A percentile compares a stretch with the other conserved stretches of the same genome.
These are phyloP conservation scores for Eclectus roratus DNA, from an alignment of 2,113 vertebrate species.

Conservation along the genomic window DNA sequence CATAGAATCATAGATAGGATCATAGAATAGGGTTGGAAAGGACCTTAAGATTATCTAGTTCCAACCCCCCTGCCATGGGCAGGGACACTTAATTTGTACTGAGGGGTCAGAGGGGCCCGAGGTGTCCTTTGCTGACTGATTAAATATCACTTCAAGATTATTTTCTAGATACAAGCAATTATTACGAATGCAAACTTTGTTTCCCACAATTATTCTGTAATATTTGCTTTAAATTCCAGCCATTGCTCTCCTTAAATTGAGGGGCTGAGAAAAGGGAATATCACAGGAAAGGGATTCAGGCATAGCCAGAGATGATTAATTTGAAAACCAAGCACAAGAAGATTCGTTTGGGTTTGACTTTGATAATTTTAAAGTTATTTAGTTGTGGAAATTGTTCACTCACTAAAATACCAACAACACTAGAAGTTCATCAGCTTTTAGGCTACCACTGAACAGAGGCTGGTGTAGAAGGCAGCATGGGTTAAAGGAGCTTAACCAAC, in stretches of 20 bases:
- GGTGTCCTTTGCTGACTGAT: neutral
- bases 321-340: neutral
- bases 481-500: conserved; percentile 43
- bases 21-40: too few relatives aligned
- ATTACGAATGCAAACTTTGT: neutral
- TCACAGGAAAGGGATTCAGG: neutral
- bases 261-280: neutral
- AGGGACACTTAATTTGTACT: neutral
- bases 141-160: neutral
- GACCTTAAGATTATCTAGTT: too few relatives aligned
- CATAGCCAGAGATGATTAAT: neutral
- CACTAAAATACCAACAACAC: neutral
- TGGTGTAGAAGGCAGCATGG: neutral
- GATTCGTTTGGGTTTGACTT: neutral
- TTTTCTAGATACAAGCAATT: neutral
- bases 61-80: too few relatives aligned
- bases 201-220: neutral
- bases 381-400: neutral
- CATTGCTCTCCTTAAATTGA: neutral
- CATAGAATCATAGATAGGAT: too few relatives aligned
- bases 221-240: neutral
- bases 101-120: neutral
- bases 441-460: neutral
- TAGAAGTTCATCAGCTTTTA: neutral
- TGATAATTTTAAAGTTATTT: neutral